These are phyloP conservation scores for Tenualosa ilisha DNA, from an alignment of 2,797 vertebrate species.

Conservation along the genomic window DNA sequence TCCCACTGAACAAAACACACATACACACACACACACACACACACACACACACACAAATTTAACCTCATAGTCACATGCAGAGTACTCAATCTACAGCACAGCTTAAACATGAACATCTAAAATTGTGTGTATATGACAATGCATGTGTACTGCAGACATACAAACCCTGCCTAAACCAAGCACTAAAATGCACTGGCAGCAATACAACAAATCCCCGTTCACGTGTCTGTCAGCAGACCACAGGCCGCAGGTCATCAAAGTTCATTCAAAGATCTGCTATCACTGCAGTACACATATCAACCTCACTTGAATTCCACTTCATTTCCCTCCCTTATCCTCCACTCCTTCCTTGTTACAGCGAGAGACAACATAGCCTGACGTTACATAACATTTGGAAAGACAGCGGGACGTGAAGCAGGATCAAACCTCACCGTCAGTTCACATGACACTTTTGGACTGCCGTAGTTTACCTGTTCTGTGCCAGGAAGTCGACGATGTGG, in stretches of 20 bases:
- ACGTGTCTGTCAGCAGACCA: too few species aligned
- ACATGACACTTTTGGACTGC: not conserved
- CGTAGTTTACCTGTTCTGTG: slow-evolving; percentile 88
- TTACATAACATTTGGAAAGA: too few species aligned
- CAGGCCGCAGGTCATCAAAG: too few species aligned
- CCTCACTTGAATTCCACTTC: not conserved
- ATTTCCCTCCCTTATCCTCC: not conserved
- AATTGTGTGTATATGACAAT: not conserved
- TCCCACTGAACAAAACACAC: slow-evolving; percentile 71
- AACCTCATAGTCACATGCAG: too few species aligned
- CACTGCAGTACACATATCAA: not conserved
- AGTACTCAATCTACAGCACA: not conserved
- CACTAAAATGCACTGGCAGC: too few species aligned
- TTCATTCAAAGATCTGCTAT: not conserved
- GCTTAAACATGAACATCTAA: not conserved
- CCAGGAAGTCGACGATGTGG: slow-evolving; percentile 94
- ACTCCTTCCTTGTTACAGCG: not conserved
- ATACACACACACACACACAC: not conserved
- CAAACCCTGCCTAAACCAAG: too few species aligned
- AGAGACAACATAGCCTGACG: not conserved
- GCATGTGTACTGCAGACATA: too few species aligned
- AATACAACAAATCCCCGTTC: too few species aligned
- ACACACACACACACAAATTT: not conserved
- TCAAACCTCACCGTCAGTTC: too few species aligned
- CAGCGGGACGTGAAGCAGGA: too few species aligned